These are phyloP conservation scores for Planiliza haematocheilus DNA, from an alignment of 2,113 vertebrate species.

Conservation along the genomic window DNA sequence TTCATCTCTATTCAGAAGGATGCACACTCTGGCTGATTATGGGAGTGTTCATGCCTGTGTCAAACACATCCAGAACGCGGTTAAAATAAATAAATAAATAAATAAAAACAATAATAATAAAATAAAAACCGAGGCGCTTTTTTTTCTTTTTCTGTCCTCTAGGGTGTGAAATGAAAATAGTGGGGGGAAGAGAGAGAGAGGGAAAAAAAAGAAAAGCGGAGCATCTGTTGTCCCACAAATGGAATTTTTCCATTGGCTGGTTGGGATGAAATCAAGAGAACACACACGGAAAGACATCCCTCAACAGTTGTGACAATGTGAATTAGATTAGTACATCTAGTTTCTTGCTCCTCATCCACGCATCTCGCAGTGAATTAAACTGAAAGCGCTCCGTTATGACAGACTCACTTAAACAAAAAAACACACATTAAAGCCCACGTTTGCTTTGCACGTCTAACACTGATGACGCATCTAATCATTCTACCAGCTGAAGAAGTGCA, in stretches of 20 bases:
- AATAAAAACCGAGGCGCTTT: slow-evolving; percentile 38
- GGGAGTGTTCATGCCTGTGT: slow-evolving; percentile 71
- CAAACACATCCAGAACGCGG: slow-evolving; percentile 74
- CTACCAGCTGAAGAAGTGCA: slow-evolving; percentile 6
- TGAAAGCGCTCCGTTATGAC: slow-evolving; percentile 1
- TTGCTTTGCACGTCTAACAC: not conserved
- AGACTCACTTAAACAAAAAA: not conserved
- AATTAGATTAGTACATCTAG: slow-evolving; percentile 22
- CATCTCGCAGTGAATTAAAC: not conserved
- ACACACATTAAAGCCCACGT: no score
- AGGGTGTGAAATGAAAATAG: slow-evolving; percentile 46
- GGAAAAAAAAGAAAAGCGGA: slow-evolving; percentile 10
- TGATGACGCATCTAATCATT: not conserved
- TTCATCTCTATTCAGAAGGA: slow-evolving; percentile 81
- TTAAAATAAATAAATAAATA: no score
- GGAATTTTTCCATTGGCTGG: slow-evolving; percentile 34
- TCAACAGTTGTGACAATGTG: slow-evolving; percentile 1
- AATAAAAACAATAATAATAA: slow-evolving; percentile 39
- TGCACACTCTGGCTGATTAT: slow-evolving; percentile 76
- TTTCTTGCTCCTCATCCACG: slow-evolving; percentile 7
- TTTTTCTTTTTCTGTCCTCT: slow-evolving; percentile 25
- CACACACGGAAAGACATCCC: slow-evolving; percentile 13
- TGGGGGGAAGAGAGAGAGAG: slow-evolving; percentile 13
- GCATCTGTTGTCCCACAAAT: slow-evolving; percentile 70
- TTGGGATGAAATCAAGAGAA: slow-evolving; percentile 46